Evolutionary conservation across 2,797 vertebrate genomes (phyloP).

Genomic region (Psittacula derbiana): DNA sequence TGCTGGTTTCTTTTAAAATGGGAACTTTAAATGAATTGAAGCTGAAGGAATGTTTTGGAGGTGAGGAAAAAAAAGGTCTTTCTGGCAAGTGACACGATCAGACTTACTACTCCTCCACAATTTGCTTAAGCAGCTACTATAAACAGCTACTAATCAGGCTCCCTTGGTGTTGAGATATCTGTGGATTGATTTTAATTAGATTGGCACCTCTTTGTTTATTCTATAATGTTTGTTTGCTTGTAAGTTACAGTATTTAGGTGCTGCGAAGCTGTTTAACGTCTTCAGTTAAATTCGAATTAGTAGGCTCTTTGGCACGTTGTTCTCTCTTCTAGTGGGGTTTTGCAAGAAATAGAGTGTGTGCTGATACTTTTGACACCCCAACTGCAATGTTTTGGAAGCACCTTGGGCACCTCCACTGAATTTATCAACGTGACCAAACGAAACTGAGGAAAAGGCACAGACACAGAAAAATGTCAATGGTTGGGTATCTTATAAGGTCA

Average conservation of each 20-base stretch:
- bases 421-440: background rate
- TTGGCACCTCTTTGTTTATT: conserved; percentile 45
- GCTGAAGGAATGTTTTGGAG: background rate
- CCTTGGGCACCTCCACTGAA: background rate
- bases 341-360: background rate
- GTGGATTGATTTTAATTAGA: conserved; percentile 52
- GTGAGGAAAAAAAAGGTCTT: background rate
- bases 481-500: background rate
- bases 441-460: background rate
- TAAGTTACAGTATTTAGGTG: conserved; percentile 13
- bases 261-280: background rate
- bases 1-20: background rate
- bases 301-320: background rate
- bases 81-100: background rate
- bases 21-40: conserved; percentile 6
- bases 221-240: conserved; percentile 19
- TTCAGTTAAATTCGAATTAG: background rate
- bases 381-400: background rate
- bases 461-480: background rate
- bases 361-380: background rate
- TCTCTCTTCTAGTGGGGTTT: background rate
- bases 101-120: conserved; percentile 2
- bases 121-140: conserved; percentile 45
- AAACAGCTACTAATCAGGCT: conserved; percentile 44
- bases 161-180: conserved; percentile 3